A percentile compares a stretch with the other conserved stretches of the same genome.
phyloP scores from a whole-genome alignment of 2,113 vertebrate species.

The Misgurnus anguillicaudatus region DNA sequence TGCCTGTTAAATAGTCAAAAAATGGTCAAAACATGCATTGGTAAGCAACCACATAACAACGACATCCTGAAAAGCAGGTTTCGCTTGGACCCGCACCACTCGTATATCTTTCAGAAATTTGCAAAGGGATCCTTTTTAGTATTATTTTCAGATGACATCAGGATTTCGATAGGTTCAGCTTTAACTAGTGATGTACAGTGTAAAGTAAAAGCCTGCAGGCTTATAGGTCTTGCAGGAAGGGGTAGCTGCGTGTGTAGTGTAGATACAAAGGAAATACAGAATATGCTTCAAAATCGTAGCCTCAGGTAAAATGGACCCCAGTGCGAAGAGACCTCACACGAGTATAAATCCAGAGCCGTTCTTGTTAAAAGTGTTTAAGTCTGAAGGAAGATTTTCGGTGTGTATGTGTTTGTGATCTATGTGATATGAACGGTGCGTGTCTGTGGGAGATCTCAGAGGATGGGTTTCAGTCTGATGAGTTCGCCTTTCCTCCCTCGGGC shows the following conservation, averaged over 20 bases:
- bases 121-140: background rate
- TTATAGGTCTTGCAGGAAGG: slow-evolving; percentile 4
- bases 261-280: slow-evolving; percentile 11
- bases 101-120: background rate
- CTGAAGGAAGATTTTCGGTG: slow-evolving; percentile 7
- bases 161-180: slow-evolving; percentile 3
- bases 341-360: background rate
- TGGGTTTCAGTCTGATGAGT: slow-evolving; percentile 91
- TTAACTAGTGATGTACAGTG: slow-evolving; percentile 43
- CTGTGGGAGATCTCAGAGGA: slow-evolving; percentile 85
- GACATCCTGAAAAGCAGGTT: too few relatives aligned
- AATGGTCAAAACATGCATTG: too few relatives aligned
- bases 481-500: slow-evolving; percentile 70
- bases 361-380: slow-evolving; percentile 1
- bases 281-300: slow-evolving; percentile 13
- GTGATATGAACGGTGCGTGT: slow-evolving; percentile 1
- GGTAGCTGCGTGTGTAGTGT: slow-evolving; percentile 29
- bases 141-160: background rate
- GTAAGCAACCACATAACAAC: too few relatives aligned
- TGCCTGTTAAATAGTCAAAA: too few relatives aligned
- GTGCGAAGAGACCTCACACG: slow-evolving; percentile 21
- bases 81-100: too few relatives aligned
- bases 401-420: slow-evolving; percentile 12
- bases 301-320: slow-evolving; percentile 24
- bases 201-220: slow-evolving; percentile 34